Evolutionary conservation across 1,140 invertebrate genomes (phyloP).

Genomic region (Thereuonema tuberculata): DNA sequence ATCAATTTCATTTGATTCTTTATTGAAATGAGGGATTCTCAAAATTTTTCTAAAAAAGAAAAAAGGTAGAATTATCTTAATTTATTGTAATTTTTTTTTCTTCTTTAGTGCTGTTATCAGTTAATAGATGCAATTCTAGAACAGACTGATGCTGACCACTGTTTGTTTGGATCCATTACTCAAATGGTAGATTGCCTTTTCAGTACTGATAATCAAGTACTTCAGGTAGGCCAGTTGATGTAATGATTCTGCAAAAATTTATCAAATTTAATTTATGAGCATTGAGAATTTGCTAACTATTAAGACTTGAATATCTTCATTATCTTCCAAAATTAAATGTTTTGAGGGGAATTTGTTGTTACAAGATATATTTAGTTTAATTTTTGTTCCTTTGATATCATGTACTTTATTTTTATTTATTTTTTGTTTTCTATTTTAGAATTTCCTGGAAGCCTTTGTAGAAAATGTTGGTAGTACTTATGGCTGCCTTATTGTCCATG

Average conservation of each 20-base stretch:
- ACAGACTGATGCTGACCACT: slow-evolving; percentile 25
- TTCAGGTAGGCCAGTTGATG: slow-evolving; percentile 47
- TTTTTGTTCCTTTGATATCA: neutral
- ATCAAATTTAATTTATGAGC: neutral
- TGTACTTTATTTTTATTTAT: no score
- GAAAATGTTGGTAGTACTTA: slow-evolving; percentile 59
- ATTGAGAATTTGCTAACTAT: neutral
- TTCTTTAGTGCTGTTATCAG: slow-evolving; percentile 44
- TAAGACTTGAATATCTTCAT: neutral
- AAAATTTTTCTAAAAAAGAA: no score
- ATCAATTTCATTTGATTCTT: no score
- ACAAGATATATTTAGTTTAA: neutral
- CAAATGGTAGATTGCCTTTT: slow-evolving; percentile 37
- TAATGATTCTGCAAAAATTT: no score
- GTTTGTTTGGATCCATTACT: slow-evolving; percentile 30
- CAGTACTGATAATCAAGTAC: slow-evolving; percentile 48
- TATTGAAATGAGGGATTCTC: no score
- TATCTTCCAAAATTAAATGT: neutral
- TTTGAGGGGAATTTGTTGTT: neutral
- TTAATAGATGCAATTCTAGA: slow-evolving; percentile 58
- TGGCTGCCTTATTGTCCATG: slow-evolving; percentile 60
- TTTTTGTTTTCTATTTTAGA: slow-evolving; percentile 37
- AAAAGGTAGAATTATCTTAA: no score
- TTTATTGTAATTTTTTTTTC: no score
- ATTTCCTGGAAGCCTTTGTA: slow-evolving; percentile 54